phyloP scores from a whole-genome alignment of 2,113 vertebrate genomes.

The Glaucomys volans region DNA sequence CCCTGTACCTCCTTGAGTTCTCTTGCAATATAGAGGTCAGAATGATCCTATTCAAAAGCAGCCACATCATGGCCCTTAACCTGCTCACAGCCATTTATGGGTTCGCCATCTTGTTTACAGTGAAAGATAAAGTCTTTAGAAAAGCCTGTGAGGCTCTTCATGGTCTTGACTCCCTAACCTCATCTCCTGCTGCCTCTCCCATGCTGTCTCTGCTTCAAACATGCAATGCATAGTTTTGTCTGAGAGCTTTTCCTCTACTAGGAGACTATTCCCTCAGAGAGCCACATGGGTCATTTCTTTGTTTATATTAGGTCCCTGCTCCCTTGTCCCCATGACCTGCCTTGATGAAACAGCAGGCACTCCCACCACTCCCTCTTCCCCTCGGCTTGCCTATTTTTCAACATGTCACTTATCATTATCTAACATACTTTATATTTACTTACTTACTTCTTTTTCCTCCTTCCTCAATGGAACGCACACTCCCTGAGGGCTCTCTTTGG shows the following conservation, averaged over 20 bases:
- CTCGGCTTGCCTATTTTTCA: neutral
- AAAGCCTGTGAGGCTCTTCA: neutral
- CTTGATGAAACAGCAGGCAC: neutral
- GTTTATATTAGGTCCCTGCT: neutral
- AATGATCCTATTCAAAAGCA: neutral
- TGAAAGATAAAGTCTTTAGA: neutral
- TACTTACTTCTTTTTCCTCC: neutral
- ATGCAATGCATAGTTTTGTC: neutral
- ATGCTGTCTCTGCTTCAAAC: neutral
- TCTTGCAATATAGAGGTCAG: neutral
- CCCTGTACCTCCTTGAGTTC: neutral
- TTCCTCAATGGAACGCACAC: neutral
- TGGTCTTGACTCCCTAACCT: neutral
- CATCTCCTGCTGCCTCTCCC: neutral
- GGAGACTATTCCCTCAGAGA: neutral
- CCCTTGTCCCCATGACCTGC: neutral
- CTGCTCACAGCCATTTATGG: neutral
- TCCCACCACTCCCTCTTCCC: neutral
- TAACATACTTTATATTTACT: neutral
- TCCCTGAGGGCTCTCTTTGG: neutral
- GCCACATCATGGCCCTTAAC: neutral
- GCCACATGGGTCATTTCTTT: neutral
- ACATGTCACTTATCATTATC: too few relatives aligned
- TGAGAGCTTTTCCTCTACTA: neutral
- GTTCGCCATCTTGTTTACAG: neutral